phyloP scores from a whole-genome alignment of 1,140 invertebrate species.

The Habropoda laboriosa region DNA sequence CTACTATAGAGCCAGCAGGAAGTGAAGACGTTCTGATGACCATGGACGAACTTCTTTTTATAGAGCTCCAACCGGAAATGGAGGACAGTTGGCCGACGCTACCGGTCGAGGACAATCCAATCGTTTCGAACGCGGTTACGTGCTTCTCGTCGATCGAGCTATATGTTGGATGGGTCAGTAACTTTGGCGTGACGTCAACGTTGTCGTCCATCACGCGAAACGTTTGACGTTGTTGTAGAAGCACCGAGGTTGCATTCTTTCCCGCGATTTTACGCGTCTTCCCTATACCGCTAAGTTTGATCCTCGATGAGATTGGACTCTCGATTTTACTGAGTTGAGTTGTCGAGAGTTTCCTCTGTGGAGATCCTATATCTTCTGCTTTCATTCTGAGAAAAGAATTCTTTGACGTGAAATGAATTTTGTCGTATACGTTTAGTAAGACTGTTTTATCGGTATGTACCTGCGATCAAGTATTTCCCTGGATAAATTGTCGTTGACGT shows the following conservation, averaged over 20 bases:
- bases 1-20: slow-evolving; percentile 4
- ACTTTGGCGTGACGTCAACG: slow-evolving; percentile 65
- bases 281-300: slow-evolving; percentile 20
- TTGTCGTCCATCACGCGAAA: slow-evolving; percentile 48
- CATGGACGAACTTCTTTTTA: slow-evolving; percentile 44
- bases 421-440: neutral
- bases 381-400: slow-evolving; percentile 42
- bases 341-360: neutral
- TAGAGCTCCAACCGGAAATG: slow-evolving; percentile 20
- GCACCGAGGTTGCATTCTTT: slow-evolving; percentile 39
- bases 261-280: slow-evolving; percentile 14
- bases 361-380: neutral
- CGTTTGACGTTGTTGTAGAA: slow-evolving; percentile 59
- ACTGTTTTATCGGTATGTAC: neutral
- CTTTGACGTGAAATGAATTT: neutral
- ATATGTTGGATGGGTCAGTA: slow-evolving; percentile 52
- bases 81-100: slow-evolving; percentile 41
- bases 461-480: too few relatives aligned
- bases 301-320: slow-evolving; percentile 44
- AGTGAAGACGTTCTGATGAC: slow-evolving; percentile 46
- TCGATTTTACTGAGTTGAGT: slow-evolving; percentile 2
- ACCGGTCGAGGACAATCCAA: slow-evolving; percentile 38
- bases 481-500: too few relatives aligned
- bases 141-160: slow-evolving; percentile 53
- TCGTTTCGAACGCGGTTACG: slow-evolving; percentile 62